These are phyloP conservation scores for Altica lythri DNA, from an alignment of 2,888 invertebrate genomes.

Conservation along the genomic window DNA sequence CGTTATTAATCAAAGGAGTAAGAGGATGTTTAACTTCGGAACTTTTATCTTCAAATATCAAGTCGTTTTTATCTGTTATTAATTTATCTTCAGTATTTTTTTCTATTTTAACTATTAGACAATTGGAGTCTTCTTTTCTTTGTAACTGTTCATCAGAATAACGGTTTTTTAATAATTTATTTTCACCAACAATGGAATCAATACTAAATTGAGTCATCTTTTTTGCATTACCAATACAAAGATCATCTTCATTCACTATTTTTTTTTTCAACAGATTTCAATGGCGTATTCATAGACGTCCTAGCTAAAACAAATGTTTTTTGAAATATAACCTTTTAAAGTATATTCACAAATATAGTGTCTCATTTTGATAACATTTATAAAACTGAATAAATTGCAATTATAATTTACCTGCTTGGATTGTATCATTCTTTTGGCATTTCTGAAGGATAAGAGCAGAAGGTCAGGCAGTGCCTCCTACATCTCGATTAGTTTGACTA, in stretches of 20 bases:
- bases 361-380: too few species aligned
- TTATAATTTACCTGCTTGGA: constrained; percentile 56
- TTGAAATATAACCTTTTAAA: too few species aligned
- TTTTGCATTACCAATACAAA: constrained; percentile 6
- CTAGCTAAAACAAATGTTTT: constrained; percentile 63
- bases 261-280: constrained; percentile 33
- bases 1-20: constrained; percentile 45
- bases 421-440: constrained; percentile 47
- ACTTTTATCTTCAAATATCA: constrained; percentile 45
- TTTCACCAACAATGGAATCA: constrained; percentile 18
- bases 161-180: neutral
- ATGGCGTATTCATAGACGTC: constrained; percentile 64
- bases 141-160: too few species aligned
- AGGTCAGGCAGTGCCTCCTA: constrained; percentile 57
- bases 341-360: too few species aligned
- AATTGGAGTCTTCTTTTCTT: too few species aligned
- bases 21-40: constrained; percentile 53
- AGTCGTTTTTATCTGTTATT: constrained; percentile 41
- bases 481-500: constrained; percentile 53
- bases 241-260: constrained; percentile 7
- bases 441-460: constrained; percentile 42
- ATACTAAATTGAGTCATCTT: constrained; percentile 14
- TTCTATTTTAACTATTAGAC: neutral
- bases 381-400: constrained; percentile 43
- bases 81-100: neutral